Conservation (phyloP, 2,797 vertebrate genomes). For the Hoplostethus mediterraneus region DNA sequence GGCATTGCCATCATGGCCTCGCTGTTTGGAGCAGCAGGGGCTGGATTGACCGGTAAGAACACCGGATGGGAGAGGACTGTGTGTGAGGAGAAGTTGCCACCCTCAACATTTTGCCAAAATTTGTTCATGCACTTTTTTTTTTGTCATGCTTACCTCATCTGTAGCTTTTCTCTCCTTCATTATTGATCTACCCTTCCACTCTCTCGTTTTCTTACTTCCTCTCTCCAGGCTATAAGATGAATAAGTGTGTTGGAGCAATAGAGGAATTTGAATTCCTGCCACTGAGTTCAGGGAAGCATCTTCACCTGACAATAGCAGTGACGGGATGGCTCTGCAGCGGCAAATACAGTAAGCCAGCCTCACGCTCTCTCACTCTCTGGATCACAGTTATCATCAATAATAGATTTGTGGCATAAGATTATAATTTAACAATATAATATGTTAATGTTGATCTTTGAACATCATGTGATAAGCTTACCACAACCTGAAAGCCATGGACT, state of each 20-base stretch:
- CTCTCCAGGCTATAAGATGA: constrained; percentile 96
- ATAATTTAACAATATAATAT: too few species aligned
- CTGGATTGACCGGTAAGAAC: constrained; percentile 91
- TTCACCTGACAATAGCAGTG: constrained; percentile 93
- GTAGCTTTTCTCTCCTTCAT: background rate
- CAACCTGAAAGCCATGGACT: too few species aligned
- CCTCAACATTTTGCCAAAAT: background rate
- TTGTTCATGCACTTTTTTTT: background rate
- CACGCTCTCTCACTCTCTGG: background rate
- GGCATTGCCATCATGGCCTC: constrained; percentile 97
- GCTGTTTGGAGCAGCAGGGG: constrained; percentile 95
- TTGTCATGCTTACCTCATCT: background rate
- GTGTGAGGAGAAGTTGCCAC: background rate
- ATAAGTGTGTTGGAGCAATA: constrained; percentile 96
- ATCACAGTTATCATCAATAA: background rate
- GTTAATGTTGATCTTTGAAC: too few species aligned
- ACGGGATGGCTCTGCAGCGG: constrained; percentile 96
- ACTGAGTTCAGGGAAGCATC: constrained; percentile 90
- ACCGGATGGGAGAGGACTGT: background rate
- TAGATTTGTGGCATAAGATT: too few species aligned
- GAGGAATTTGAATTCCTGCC: constrained; percentile 97
- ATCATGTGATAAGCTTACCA: too few species aligned
- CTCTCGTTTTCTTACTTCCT: background rate
- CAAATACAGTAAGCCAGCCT: constrained; percentile 90
- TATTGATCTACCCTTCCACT: background rate